phyloP scores from a whole-genome alignment of 1,140 invertebrate genomes.

The Schlechtendalia chinensis region DNA sequence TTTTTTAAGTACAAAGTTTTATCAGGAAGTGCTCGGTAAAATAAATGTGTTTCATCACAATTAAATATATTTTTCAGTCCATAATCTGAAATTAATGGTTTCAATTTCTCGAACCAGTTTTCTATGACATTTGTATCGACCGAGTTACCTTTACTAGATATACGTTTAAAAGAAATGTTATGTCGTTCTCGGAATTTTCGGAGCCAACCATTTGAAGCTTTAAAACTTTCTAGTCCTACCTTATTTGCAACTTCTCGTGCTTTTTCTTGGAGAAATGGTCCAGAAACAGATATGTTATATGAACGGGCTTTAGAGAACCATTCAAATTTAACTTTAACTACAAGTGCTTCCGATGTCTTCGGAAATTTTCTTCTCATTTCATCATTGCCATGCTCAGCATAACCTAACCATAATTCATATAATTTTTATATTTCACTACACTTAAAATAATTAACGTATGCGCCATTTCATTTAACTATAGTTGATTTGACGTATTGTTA shows the following conservation, averaged over 20 bases:
- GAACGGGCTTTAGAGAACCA: background rate
- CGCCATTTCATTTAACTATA: too few species aligned
- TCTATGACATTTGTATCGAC: background rate
- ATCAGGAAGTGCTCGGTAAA: constrained; percentile 51
- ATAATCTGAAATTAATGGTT: constrained; percentile 3
- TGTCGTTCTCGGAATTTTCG: background rate
- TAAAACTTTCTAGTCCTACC: background rate
- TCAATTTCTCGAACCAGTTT: background rate
- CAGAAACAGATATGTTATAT: background rate
- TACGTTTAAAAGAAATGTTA: background rate
- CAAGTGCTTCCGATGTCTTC: background rate
- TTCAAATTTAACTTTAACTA: background rate
- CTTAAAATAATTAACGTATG: too few species aligned
- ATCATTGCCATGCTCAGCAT: background rate
- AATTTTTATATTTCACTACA: too few species aligned
- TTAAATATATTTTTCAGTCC: background rate
- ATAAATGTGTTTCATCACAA: constrained; percentile 16
- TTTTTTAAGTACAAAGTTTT: constrained; percentile 54
- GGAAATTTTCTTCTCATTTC: background rate
- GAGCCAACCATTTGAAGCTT: background rate
- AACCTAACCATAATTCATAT: too few species aligned
- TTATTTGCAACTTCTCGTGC: background rate
- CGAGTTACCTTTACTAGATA: background rate
- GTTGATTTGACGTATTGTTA: too few species aligned
- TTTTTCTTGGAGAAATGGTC: too few species aligned